These are phyloP conservation scores for Littorina saxatilis DNA, from an alignment of 1,140 invertebrate genomes.

Conservation along the genomic window DNA sequence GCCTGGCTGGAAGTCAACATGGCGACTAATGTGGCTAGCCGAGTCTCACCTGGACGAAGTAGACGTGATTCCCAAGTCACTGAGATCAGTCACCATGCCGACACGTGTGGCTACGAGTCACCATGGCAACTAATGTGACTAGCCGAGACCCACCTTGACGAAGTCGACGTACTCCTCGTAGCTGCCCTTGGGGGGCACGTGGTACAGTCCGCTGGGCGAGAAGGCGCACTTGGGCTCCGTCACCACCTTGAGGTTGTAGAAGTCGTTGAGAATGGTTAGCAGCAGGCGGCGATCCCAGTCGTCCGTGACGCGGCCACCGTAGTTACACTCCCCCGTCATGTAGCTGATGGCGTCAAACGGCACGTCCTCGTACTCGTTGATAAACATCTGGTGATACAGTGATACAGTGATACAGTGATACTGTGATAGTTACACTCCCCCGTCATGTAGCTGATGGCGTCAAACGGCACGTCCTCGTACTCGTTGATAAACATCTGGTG, in stretches of 20 bases:
- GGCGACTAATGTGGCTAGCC: too few relatives aligned
- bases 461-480: slow-evolving; percentile 75
- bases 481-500: slow-evolving; percentile 75
- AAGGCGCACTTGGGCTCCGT: slow-evolving; percentile 80
- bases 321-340: slow-evolving; percentile 77
- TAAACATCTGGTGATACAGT: slow-evolving; percentile 69
- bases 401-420: slow-evolving; percentile 57
- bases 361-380: slow-evolving; percentile 76
- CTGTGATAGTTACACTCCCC: slow-evolving; percentile 77
- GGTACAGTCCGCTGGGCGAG: slow-evolving; percentile 82
- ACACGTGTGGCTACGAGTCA: too few relatives aligned
- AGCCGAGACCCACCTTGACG: slow-evolving; percentile 83
- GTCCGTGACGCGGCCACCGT: slow-evolving; percentile 77
- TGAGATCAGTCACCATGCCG: too few relatives aligned
- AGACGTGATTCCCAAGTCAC: too few relatives aligned
- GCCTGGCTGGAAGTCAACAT: too few relatives aligned
- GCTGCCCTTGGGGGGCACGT: slow-evolving; percentile 83
- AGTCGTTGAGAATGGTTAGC: slow-evolving; percentile 72
- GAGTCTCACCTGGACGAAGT: too few relatives aligned
- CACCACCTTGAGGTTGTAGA: slow-evolving; percentile 80
- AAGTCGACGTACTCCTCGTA: slow-evolving; percentile 85
- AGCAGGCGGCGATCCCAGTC: slow-evolving; percentile 75
- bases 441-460: slow-evolving; percentile 75
- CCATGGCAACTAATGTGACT: too few relatives aligned
- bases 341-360: slow-evolving; percentile 76